A percentile compares a stretch with the other conserved stretches of the same genome.
phyloP scores from a whole-genome alignment of 1,140 invertebrate genomes.

The Drosophila kikkawai region DNA sequence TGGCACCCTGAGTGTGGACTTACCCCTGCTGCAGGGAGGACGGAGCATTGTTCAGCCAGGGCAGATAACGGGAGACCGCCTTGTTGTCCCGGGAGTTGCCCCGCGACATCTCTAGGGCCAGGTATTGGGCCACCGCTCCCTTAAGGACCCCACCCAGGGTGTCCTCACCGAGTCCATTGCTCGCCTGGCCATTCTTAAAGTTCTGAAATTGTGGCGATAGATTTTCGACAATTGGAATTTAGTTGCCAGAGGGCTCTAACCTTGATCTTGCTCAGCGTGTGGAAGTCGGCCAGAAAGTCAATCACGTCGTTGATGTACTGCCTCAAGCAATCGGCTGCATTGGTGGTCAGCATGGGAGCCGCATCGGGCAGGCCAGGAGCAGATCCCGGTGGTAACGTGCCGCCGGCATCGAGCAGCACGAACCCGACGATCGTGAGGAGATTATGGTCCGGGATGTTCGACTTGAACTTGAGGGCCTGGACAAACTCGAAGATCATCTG shows the following conservation, averaged over 20 bases:
- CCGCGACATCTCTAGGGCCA: slow-evolving; percentile 96
- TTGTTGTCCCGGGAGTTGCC: slow-evolving; percentile 94
- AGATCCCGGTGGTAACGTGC: slow-evolving; percentile 87
- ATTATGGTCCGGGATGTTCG: slow-evolving; percentile 96
- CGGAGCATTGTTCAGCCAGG: slow-evolving; percentile 96
- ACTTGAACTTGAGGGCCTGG: slow-evolving; percentile 98
- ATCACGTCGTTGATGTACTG: slow-evolving; percentile 96
- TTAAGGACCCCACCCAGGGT: slow-evolving; percentile 97
- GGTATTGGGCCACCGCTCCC: slow-evolving; percentile 97
- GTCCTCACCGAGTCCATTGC: slow-evolving; percentile 95
- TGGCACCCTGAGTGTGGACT: neutral
- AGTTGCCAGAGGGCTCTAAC: slow-evolving; percentile 85
- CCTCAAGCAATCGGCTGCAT: slow-evolving; percentile 96
- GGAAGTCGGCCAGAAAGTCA: slow-evolving; percentile 98
- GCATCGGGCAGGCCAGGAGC: slow-evolving; percentile 85
- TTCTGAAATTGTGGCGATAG: slow-evolving; percentile 86
- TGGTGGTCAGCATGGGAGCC: slow-evolving; percentile 90
- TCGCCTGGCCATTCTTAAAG: slow-evolving; percentile 90
- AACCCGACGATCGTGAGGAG: slow-evolving; percentile 96
- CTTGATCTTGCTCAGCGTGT: slow-evolving; percentile 98
- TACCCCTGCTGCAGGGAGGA: slow-evolving; percentile 93
- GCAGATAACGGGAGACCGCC: slow-evolving; percentile 93
- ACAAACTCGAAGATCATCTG: slow-evolving; percentile 97
- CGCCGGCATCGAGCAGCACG: slow-evolving; percentile 89
- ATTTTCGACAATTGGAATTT: neutral